A percentile compares a stretch with the other conserved stretches of the same genome.
Evolutionary conservation across 2,113 vertebrate species (phyloP).

Genomic region (Zosterops borbonicus): DNA sequence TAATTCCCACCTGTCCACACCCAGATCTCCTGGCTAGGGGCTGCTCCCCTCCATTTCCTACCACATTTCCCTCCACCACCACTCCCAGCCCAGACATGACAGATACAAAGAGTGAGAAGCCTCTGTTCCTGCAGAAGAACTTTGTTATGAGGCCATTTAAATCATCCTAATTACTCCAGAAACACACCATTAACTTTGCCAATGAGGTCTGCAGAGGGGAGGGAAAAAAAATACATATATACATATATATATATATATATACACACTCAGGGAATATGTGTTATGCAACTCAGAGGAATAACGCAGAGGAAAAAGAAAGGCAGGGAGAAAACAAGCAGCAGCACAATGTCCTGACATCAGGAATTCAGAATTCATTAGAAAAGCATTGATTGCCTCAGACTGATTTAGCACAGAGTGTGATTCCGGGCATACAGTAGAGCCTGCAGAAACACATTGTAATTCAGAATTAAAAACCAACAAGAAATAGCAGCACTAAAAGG

Average conservation of each 20-base stretch:
- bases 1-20: background rate
- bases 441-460: conserved; percentile 56
- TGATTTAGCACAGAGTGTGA: conserved; percentile 72
- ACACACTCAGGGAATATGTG: background rate
- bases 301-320: conserved; percentile 44
- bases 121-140: conserved; percentile 48
- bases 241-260: background rate
- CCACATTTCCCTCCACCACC: background rate
- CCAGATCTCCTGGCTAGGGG: background rate
- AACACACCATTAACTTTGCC: conserved; percentile 76
- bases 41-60: background rate
- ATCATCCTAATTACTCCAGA: conserved; percentile 75
- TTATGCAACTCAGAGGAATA: conserved; percentile 21
- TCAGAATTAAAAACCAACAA: conserved; percentile 56
- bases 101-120: background rate
- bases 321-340: conserved; percentile 66
- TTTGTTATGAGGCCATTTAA: conserved; percentile 67
- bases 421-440: conserved; percentile 60
- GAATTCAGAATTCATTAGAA: conserved; percentile 79
- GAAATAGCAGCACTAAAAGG: background rate
- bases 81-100: background rate
- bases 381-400: conserved; percentile 78
- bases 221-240: background rate
- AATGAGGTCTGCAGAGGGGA: conserved; percentile 61
- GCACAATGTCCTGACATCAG: conserved; percentile 67